A percentile compares a stretch with the other conserved stretches of the same genome.
Conservation (phyloP, 2,797 vertebrate species). For the Rhinoraja longicauda region DNA sequence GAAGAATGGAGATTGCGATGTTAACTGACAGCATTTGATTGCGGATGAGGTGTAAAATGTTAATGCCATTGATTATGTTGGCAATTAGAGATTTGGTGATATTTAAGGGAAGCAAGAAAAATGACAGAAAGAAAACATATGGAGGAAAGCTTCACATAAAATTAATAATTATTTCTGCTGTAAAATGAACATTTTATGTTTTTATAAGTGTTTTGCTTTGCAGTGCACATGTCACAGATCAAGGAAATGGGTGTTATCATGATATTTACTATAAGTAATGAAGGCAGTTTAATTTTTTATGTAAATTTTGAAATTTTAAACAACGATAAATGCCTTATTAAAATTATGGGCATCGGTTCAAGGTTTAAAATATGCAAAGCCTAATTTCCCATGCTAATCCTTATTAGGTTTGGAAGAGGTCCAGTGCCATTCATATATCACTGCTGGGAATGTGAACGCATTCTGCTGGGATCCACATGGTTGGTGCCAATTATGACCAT, state of each 20-base stretch:
- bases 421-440: neutral
- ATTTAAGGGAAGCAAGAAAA: neutral
- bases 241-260: neutral
- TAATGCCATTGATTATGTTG: neutral
- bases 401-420: conserved; percentile 26
- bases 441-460: neutral
- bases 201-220: neutral
- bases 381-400: neutral
- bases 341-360: conserved; percentile 22
- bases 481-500: neutral
- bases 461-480: neutral
- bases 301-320: conserved; percentile 25
- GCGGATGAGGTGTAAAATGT: neutral
- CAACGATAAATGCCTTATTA: conserved; percentile 22
- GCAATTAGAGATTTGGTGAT: neutral
- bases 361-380: conserved; percentile 18
- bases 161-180: neutral
- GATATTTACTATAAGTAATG: conserved; percentile 20
- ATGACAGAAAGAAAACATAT: neutral
- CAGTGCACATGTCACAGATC: neutral
- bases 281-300: neutral
- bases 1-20: neutral
- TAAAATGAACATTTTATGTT: neutral
- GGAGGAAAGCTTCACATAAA: neutral
- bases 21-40: neutral